Conservation (phyloP, 2,797 vertebrate species). For the Spinus pinus region DNA sequence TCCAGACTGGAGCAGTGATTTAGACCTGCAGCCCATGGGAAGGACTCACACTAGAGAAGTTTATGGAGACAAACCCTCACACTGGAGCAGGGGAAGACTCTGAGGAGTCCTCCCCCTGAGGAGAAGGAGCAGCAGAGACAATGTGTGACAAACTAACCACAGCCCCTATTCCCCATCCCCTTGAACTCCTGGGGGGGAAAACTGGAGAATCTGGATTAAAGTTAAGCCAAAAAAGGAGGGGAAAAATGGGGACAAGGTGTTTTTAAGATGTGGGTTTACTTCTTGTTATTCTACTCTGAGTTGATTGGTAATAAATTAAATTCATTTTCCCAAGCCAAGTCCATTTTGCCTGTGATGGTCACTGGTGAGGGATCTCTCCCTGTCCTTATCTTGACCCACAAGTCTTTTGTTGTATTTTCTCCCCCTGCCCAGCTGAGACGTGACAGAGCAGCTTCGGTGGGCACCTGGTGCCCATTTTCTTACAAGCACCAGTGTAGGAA, state of each 20-base stretch:
- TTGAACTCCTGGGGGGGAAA: background rate
- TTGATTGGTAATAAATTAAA: background rate
- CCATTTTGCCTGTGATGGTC: background rate
- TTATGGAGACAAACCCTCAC: background rate
- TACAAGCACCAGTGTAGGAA: background rate
- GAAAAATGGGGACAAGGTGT: rapidly evolving
- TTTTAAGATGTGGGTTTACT: background rate
- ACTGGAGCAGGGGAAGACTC: background rate
- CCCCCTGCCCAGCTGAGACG: background rate
- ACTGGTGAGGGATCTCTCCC: background rate
- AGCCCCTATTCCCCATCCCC: background rate
- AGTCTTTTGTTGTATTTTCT: background rate
- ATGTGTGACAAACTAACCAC: rapidly evolving
- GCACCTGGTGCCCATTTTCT: background rate
- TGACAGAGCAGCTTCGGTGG: background rate
- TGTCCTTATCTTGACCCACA: background rate
- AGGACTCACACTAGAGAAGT: background rate
- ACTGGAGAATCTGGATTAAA: background rate
- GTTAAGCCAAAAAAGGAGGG: background rate
- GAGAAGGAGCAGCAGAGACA: background rate
- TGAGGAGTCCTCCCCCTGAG: background rate
- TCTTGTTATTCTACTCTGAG: background rate
- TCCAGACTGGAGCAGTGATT: background rate
- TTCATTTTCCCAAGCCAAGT: background rate
- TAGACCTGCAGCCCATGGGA: background rate